A percentile compares a stretch with the other conserved stretches of the same genome.
These are phyloP conservation scores for Takifugu bimaculatus DNA, from an alignment of 2,113 vertebrate species.

Conservation along the genomic window DNA sequence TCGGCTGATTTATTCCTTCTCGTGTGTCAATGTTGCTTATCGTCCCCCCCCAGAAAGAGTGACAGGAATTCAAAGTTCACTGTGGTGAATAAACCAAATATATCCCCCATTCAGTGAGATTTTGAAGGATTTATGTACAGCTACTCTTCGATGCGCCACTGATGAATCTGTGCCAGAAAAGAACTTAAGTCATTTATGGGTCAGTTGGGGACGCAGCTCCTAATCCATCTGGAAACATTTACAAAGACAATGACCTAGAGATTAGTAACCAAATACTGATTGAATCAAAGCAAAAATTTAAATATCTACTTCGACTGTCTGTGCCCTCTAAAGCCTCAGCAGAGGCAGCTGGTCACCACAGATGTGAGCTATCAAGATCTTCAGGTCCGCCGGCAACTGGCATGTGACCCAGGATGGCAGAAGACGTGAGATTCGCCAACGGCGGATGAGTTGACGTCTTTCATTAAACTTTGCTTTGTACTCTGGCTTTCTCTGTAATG, in stretches of 20 bases:
- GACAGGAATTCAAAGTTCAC: too few relatives aligned
- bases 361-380: conserved; percentile 37
- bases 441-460: neutral
- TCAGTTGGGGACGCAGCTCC: conserved; percentile 17
- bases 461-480: conserved; percentile 6
- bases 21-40: neutral
- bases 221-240: conserved; percentile 37
- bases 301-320: conserved; percentile 5
- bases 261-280: conserved; percentile 21
- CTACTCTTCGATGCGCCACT: neutral
- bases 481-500: conserved; percentile 1
- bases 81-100: neutral
- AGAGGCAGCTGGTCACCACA: conserved; percentile 22
- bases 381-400: neutral
- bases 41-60: neutral
- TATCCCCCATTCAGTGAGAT: neutral
- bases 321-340: conserved; percentile 16
- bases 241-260: conserved; percentile 12
- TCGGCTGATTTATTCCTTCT: neutral
- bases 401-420: neutral
- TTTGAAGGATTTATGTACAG: conserved; percentile 7
- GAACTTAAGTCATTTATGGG: conserved; percentile 13
- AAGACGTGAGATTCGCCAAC: neutral
- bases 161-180: neutral
- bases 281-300: neutral